phyloP scores from a whole-genome alignment of 2,113 vertebrate genomes.

The Ornithorhynchus anatinus region DNA sequence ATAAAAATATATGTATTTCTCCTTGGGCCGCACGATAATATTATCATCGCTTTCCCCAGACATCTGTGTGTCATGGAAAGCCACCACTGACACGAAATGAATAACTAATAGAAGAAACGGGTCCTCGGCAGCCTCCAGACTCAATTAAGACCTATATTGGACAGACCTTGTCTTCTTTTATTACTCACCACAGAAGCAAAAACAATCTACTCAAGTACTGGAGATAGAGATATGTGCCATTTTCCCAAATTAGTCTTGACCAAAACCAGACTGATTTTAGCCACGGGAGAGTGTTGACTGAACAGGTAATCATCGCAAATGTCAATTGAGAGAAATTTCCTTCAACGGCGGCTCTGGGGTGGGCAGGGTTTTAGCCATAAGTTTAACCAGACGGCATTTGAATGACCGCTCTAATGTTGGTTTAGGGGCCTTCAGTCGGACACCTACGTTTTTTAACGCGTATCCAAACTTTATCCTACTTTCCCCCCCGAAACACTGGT shows the following conservation, averaged over 20 bases:
- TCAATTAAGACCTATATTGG: constrained; percentile 14
- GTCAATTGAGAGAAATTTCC: constrained; percentile 10
- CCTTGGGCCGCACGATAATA: too few relatives aligned
- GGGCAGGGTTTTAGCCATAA: constrained; percentile 9
- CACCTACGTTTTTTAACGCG: not conserved
- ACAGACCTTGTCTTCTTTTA: constrained; percentile 5
- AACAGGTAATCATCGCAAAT: constrained; percentile 31
- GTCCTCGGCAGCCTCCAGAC: not conserved
- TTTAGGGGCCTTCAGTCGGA: not conserved
- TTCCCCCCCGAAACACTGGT: not conserved
- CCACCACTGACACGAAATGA: not conserved
- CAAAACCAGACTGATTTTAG: constrained; percentile 26
- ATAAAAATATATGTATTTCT: too few relatives aligned
- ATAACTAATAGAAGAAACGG: not conserved
- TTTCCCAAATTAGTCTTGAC: constrained; percentile 36
- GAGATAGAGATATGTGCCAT: constrained; percentile 1
- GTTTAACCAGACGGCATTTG: not conserved
- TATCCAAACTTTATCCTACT: not conserved
- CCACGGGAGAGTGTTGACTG: not conserved
- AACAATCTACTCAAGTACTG: constrained; percentile 9
- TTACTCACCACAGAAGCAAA: constrained; percentile 2
- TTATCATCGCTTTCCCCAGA: too few relatives aligned
- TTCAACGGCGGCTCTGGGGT: not conserved
- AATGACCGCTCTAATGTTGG: not conserved
- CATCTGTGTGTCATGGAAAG: not conserved